These are phyloP conservation scores for Lamellibrachia columna DNA, from an alignment of 2,888 invertebrate genomes.

Conservation along the genomic window DNA sequence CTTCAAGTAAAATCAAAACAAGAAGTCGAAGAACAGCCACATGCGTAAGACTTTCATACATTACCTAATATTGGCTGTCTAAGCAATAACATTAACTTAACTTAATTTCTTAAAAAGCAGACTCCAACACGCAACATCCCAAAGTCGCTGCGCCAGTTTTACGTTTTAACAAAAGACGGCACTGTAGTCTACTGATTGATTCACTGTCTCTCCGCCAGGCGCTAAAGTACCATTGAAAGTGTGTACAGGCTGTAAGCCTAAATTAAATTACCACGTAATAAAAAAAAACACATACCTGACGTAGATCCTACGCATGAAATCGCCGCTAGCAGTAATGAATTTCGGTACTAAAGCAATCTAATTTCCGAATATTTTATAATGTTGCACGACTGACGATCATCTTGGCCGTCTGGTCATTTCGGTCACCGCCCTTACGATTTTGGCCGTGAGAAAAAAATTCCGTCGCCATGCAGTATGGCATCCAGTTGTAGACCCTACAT, in stretches of 20 bases:
- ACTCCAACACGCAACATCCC: not conserved
- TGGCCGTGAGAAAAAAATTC: too few relatives aligned
- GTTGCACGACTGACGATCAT: not conserved
- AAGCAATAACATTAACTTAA: not conserved
- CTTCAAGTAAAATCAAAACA: too few relatives aligned
- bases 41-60: not conserved
- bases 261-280: not conserved
- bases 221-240: not conserved
- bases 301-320: not conserved
- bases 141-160: not conserved
- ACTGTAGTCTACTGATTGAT: not conserved
- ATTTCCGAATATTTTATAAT: not conserved
- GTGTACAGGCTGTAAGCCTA: not conserved
- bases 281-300: not conserved
- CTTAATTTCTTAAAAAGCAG: not conserved
- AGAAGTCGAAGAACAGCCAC: too few relatives aligned
- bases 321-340: not conserved
- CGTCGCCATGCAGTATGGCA: too few relatives aligned
- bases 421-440: too few relatives aligned
- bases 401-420: too few relatives aligned
- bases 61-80: not conserved
- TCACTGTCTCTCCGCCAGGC: not conserved
- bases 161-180: not conserved
- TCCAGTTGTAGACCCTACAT: too few relatives aligned
- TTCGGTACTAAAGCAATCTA: not conserved